phyloP scores from a whole-genome alignment of 2,797 vertebrate species.

The Gallinago stenura region DNA sequence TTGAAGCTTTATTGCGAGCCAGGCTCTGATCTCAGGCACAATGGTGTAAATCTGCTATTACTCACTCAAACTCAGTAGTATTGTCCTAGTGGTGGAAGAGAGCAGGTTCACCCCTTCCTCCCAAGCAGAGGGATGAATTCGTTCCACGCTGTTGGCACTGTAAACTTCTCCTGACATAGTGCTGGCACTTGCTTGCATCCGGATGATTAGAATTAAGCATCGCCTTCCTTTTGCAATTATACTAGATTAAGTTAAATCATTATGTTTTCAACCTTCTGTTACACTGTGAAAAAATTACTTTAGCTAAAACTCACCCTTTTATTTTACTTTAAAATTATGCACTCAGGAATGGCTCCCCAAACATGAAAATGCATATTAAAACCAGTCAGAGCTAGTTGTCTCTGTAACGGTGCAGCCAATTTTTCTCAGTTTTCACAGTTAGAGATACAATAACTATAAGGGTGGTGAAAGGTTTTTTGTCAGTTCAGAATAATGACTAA shows the following conservation, averaged over 20 bases:
- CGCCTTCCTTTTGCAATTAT: not conserved
- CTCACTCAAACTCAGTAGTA: not conserved
- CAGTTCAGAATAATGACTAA: not conserved
- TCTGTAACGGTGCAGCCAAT: not conserved
- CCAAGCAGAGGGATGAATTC: not conserved
- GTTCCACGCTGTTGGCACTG: not conserved
- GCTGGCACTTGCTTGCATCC: not conserved
- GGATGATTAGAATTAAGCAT: conserved; percentile 30
- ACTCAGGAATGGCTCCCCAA: not conserved
- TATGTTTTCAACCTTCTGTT: conserved; percentile 16
- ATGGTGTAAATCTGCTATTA: not conserved
- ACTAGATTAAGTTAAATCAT: conserved; percentile 12
- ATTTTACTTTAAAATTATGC: not conserved
- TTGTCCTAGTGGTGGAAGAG: not conserved
- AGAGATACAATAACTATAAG: not conserved
- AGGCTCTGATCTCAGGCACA: not conserved
- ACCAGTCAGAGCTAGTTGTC: not conserved
- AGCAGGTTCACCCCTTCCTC: not conserved
- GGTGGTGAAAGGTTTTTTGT: not conserved
- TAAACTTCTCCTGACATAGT: not conserved
- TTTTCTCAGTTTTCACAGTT: not conserved
- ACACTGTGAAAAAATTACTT: not conserved
- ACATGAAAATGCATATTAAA: not conserved
- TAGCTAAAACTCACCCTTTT: not conserved
- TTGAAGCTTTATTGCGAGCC: not conserved